These are phyloP conservation scores for Hydropsyche betteni DNA, from an alignment of 2,888 invertebrate genomes.

Conservation along the genomic window DNA sequence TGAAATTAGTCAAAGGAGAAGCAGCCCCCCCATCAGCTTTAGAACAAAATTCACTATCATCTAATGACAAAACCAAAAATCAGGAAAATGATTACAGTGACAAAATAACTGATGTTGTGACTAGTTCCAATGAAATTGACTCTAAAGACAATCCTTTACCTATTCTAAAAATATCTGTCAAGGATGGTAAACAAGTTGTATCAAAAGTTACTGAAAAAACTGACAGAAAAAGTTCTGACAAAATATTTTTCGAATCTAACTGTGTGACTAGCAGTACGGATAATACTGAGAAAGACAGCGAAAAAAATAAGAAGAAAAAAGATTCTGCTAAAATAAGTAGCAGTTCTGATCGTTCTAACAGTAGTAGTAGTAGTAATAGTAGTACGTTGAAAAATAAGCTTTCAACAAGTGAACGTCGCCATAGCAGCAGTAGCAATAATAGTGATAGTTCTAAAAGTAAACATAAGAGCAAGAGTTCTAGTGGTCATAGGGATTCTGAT, in stretches of 20 bases:
- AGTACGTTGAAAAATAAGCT: constrained; percentile 34
- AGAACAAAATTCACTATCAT: constrained; percentile 58
- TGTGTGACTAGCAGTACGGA: constrained; percentile 54
- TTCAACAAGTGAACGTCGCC: constrained; percentile 49
- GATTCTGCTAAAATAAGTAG: constrained; percentile 56
- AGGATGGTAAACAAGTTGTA: constrained; percentile 77
- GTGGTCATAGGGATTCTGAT: constrained; percentile 52
- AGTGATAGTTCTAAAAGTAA: constrained; percentile 56
- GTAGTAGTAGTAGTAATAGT: constrained; percentile 53
- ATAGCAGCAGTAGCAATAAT: constrained; percentile 53
- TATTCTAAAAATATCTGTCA: constrained; percentile 71
- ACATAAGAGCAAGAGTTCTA: constrained; percentile 56
- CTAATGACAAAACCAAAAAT: constrained; percentile 16
- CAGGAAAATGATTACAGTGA: constrained; percentile 16
- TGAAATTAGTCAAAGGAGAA: constrained; percentile 86
- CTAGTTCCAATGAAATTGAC: constrained; percentile 52
- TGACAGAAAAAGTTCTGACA: constrained; percentile 51
- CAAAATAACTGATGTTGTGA: constrained; percentile 16
- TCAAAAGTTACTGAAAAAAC: constrained; percentile 66
- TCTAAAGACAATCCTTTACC: constrained; percentile 57
- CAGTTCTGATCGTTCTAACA: constrained; percentile 54
- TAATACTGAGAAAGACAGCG: constrained; percentile 55
- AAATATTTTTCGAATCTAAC: constrained; percentile 53
- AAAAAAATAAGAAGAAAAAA: constrained; percentile 53
- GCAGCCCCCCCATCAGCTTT: constrained; percentile 62